Evolutionary conservation across 2,888 invertebrate species (phyloP).

Genomic region (Cheilosia vernalis): DNA sequence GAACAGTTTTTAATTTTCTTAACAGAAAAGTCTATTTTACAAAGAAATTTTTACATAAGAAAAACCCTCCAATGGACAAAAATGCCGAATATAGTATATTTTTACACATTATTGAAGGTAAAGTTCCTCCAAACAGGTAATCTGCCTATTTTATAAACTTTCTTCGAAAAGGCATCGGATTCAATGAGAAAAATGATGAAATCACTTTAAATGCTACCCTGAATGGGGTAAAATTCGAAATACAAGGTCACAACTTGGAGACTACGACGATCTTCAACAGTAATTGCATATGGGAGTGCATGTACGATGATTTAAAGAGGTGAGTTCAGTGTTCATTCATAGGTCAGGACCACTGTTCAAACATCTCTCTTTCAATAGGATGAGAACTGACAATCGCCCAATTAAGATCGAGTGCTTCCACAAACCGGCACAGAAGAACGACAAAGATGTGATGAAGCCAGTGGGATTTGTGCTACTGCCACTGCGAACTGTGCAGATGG

Average conservation of each 20-base stretch:
- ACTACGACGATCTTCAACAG: conserved; percentile 87
- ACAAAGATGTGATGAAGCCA: conserved; percentile 84
- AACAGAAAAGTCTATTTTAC: background rate
- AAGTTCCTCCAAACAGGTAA: background rate
- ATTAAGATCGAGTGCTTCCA: conserved; percentile 89
- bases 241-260: conserved; percentile 86
- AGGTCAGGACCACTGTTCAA: background rate
- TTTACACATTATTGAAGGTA: conserved; percentile 81
- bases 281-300: conserved; percentile 91
- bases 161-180: conserved; percentile 84
- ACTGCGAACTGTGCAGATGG: conserved; percentile 88
- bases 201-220: conserved; percentile 86
- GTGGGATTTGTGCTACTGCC: conserved; percentile 89
- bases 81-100: conserved; percentile 78
- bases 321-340: conserved; percentile 77
- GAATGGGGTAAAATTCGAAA: conserved; percentile 88
- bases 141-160: background rate
- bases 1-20: conserved; percentile 9
- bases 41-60: background rate
- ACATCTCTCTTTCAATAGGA: conserved; percentile 83
- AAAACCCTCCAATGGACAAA: conserved; percentile 24
- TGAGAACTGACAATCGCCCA: conserved; percentile 89
- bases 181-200: conserved; percentile 84
- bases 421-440: conserved; percentile 84
- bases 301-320: conserved; percentile 88